Evolutionary conservation across 2,797 vertebrate genomes (phyloP).

Genomic region (Melanotaenia maccullochi): DNA sequence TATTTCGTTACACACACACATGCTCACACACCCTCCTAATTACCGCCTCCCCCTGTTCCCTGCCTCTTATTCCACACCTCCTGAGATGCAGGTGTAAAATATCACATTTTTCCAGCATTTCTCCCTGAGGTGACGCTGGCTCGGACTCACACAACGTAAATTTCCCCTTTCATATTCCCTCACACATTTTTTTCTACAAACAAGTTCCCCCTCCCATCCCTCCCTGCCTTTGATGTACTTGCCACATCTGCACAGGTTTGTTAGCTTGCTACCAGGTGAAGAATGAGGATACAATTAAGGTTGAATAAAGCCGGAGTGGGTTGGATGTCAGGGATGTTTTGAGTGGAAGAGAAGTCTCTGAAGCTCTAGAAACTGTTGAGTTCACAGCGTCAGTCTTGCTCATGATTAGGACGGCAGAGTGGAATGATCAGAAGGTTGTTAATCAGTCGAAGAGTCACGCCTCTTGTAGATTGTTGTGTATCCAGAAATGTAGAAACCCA

Average conservation of each 20-base stretch:
- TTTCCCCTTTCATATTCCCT: conserved; percentile 81
- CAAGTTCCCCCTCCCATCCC: conserved; percentile 64
- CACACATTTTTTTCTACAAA: conserved; percentile 78
- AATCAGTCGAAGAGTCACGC: conserved; percentile 46
- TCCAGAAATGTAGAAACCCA: conserved; percentile 40
- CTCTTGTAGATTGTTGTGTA: conserved; percentile 34
- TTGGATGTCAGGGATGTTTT: conserved; percentile 41
- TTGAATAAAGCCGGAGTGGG: conserved; percentile 61
- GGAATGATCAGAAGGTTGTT: conserved; percentile 37
- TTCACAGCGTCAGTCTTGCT: conserved; percentile 10
- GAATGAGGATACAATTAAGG: conserved; percentile 79
- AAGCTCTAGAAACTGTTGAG: conserved; percentile 48
- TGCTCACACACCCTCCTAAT: conserved; percentile 75
- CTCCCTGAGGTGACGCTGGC: conserved; percentile 86
- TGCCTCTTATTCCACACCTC: conserved; percentile 76
- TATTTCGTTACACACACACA: conserved; percentile 50
- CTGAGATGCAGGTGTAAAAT: conserved; percentile 87
- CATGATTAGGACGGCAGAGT: conserved; percentile 36
- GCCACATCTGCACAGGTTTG: conserved; percentile 84
- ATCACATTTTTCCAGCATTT: conserved; percentile 87
- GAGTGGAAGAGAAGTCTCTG: conserved; percentile 21
- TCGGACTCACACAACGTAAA: conserved; percentile 82
- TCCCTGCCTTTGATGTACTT: conserved; percentile 81
- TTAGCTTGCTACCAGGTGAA: conserved; percentile 81
- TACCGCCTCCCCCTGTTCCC: conserved; percentile 69